phyloP scores from a whole-genome alignment of 2,888 invertebrate genomes.

The Bruchidius siliquastri region DNA sequence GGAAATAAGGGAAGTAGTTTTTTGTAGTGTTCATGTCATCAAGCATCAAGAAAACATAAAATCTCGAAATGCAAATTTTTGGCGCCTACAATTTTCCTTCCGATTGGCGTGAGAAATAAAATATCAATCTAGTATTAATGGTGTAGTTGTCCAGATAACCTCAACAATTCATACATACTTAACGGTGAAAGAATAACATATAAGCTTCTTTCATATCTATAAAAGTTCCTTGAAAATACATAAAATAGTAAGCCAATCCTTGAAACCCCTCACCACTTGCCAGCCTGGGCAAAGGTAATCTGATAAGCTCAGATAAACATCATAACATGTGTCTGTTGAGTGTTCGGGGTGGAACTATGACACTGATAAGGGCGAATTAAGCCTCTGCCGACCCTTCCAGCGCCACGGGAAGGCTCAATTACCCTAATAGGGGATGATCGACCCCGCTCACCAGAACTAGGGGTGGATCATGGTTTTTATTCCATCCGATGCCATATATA shows the following conservation, averaged over 20 bases:
- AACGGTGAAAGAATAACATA: no score
- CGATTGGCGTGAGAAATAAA: no score
- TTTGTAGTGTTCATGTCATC: no score
- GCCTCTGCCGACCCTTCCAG: constrained; percentile 16
- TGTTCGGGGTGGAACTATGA: constrained; percentile 31
- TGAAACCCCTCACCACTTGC: constrained; percentile 9
- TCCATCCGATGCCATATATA: neutral
- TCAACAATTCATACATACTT: no score
- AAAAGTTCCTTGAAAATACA: neutral
- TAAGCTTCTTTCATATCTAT: no score
- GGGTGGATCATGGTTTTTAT: neutral
- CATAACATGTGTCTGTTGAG: constrained; percentile 44
- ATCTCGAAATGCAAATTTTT: no score
- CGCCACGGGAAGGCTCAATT: constrained; percentile 17
- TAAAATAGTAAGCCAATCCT: neutral
- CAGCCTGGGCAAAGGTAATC: constrained; percentile 26
- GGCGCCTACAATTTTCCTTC: no score
- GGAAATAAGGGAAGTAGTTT: no score
- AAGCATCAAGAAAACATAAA: no score
- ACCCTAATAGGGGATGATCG: constrained; percentile 11
- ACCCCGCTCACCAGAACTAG: neutral
- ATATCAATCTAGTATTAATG: no score
- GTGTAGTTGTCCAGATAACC: no score
- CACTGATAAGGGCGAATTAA: constrained; percentile 25
- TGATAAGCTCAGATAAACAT: constrained; percentile 42